phyloP scores from a whole-genome alignment of 2,888 invertebrate genomes.

The Cephus pulcher region DNA sequence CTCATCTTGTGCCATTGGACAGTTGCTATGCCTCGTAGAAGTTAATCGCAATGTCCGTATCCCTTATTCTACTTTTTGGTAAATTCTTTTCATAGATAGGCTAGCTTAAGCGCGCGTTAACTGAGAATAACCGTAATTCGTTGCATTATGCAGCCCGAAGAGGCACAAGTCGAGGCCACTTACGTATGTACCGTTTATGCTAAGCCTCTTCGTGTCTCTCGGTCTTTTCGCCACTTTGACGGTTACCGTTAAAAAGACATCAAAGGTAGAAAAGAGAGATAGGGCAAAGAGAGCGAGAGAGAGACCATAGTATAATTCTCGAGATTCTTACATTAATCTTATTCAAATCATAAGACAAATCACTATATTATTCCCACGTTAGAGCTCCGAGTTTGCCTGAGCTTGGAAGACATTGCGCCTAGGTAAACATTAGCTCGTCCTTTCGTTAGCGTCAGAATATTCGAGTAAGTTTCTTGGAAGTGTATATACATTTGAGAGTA shows the following conservation, averaged over 20 bases:
- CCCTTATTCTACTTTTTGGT: not conserved
- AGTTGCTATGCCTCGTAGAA: not conserved
- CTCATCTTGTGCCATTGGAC: not conserved
- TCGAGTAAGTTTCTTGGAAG: not conserved
- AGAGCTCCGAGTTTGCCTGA: not conserved
- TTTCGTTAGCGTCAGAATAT: not conserved
- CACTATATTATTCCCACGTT: not conserved
- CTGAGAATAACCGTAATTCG: not conserved
- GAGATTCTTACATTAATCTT: not conserved
- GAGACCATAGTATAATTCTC: not conserved
- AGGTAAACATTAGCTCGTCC: not conserved
- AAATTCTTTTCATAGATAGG: not conserved
- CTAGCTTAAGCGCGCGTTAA: not conserved
- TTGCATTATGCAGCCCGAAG: constrained; percentile 3
- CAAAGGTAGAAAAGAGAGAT: not conserved
- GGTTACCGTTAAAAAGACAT: constrained; percentile 3
- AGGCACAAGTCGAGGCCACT: not conserved
- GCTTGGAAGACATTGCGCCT: not conserved
- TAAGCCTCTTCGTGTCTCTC: constrained; percentile 1
- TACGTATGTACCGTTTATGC: constrained; percentile 12
- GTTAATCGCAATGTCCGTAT: not conserved
- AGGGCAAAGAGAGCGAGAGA: too few species aligned
- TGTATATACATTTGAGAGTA: not conserved
- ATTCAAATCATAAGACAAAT: not conserved
- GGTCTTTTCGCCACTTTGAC: constrained; percentile 3